Conservation (phyloP, 2,888 invertebrate species). For the Petrolisthes manimaculis region DNA sequence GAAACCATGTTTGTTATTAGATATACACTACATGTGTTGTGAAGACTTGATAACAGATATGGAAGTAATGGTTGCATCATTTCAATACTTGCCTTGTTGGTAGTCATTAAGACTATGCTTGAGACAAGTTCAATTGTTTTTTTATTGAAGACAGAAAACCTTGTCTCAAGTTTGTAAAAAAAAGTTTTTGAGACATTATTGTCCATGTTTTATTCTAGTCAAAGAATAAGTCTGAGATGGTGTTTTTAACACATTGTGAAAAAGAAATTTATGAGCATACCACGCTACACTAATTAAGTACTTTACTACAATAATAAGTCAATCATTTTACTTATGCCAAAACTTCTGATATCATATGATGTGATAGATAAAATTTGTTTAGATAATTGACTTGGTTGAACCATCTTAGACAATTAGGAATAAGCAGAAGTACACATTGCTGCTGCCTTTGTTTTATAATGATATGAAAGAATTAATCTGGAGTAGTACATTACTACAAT, state of each 20-base stretch:
- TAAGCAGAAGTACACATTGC: constrained; percentile 25
- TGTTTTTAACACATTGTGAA: neutral
- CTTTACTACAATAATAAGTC: too few relatives aligned
- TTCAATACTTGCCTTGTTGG: constrained; percentile 43
- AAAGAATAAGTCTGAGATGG: constrained; percentile 13
- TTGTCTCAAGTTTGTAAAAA: constrained; percentile 30
- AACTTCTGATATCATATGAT: too few relatives aligned
- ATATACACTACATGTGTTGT: neutral
- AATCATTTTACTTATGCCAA: too few relatives aligned
- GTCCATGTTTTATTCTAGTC: constrained; percentile 48
- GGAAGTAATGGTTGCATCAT: constrained; percentile 35
- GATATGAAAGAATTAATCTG: constrained; percentile 12
- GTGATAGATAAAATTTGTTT: too few relatives aligned
- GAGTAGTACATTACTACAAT: constrained; percentile 32
- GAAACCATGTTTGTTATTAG: too few relatives aligned
- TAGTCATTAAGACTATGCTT: constrained; percentile 32
- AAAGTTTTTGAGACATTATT: constrained; percentile 28
- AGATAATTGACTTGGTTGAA: too few relatives aligned
- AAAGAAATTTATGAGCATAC: neutral
- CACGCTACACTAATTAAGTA: too few relatives aligned
- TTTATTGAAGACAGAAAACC: constrained; percentile 21
- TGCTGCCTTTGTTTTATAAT: constrained; percentile 19
- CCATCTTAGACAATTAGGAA: neutral
- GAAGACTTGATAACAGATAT: neutral
- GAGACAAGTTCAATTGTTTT: constrained; percentile 27